Percentiles rank a stretch among this genome's conserved stretches.
These are phyloP conservation scores for Fregetta grallaria DNA, from an alignment of 2,113 vertebrate genomes.

Conservation along the genomic window DNA sequence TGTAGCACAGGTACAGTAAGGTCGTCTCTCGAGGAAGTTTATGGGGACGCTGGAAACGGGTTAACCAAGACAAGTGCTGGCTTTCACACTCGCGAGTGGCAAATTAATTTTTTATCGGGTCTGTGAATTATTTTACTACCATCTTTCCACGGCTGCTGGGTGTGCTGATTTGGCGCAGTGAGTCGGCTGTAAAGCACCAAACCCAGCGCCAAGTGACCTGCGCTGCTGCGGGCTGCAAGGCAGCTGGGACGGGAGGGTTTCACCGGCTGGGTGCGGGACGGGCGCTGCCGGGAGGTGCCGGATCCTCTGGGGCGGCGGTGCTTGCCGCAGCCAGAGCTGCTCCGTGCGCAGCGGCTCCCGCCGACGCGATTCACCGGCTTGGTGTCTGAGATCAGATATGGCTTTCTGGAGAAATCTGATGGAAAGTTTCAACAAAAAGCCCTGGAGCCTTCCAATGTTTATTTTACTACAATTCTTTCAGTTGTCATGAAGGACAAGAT, in stretches of 20 bases:
- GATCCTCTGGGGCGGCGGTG: fast-evolving
- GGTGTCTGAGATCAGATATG: background rate
- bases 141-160: background rate
- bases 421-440: background rate
- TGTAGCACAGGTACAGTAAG: background rate
- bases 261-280: background rate
- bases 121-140: background rate
- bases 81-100: background rate
- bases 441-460: background rate
- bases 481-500: background rate
- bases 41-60: background rate
- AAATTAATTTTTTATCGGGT: background rate
- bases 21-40: background rate
- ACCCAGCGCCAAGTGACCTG: background rate
- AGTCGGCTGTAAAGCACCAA: background rate
- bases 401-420: background rate
- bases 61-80: background rate
- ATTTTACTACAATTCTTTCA: background rate
- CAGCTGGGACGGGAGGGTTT: background rate
- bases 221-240: fast-evolving
- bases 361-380: fast-evolving
- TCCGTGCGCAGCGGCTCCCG: background rate
- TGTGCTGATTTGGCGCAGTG: background rate
- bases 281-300: background rate
- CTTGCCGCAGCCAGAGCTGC: background rate